Evolutionary conservation across 2,797 vertebrate genomes (phyloP).

Genomic region (Hypotaenidia philippensis): DNA sequence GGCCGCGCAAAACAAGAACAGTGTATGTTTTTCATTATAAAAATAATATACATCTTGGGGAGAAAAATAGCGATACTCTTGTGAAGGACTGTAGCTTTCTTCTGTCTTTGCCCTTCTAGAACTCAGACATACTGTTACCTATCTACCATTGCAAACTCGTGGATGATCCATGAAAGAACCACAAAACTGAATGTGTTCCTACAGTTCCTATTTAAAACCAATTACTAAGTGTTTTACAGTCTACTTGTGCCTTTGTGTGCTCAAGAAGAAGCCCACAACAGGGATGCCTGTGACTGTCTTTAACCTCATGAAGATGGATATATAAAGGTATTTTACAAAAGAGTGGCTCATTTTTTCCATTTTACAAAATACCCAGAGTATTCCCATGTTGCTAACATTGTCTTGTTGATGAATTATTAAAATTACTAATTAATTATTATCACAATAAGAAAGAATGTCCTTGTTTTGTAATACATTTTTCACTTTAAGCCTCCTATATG

Average conservation of each 20-base stretch:
- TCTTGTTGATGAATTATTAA: not conserved
- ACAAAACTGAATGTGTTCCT: not conserved
- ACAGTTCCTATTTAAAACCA: not conserved
- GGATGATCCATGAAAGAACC: not conserved
- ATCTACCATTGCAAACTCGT: fast-evolving
- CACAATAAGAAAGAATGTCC: not conserved
- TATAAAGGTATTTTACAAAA: not conserved
- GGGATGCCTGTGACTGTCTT: not conserved
- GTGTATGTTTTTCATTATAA: not conserved
- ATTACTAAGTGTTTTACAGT: not conserved
- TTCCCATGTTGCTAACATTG: not conserved
- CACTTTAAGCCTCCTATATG: not conserved
- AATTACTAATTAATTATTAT: not conserved
- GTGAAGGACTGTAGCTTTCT: not conserved
- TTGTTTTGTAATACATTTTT: not conserved
- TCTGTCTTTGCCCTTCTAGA: not conserved
- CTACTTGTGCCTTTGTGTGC: not conserved
- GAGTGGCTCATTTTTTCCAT: not conserved
- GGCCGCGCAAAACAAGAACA: not conserved
- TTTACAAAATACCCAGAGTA: not conserved
- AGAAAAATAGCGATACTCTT: not conserved
- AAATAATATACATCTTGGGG: not conserved
- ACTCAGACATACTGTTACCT: fast-evolving
- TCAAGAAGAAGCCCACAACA: not conserved
- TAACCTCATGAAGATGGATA: not conserved